A percentile compares a stretch with the other conserved stretches of the same genome.
Evolutionary conservation across 2,113 vertebrate species (phyloP).

Genomic region (Prionailurus viverrinus): DNA sequence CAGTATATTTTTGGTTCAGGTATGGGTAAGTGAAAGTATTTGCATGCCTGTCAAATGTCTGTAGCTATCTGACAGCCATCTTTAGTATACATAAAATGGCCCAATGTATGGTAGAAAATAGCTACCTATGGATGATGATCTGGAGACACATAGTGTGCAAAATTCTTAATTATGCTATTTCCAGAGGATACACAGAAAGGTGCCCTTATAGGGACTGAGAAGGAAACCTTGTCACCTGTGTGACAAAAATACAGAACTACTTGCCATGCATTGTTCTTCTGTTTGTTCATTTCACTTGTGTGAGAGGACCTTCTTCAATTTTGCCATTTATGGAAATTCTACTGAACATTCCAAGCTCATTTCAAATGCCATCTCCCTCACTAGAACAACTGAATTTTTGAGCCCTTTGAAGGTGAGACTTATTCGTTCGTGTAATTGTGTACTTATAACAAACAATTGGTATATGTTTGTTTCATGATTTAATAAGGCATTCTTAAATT

Average conservation of each 20-base stretch:
- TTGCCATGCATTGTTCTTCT: neutral
- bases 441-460: neutral
- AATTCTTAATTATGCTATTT: neutral
- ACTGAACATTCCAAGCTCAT: neutral
- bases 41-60: neutral
- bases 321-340: neutral
- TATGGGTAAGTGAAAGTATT: neutral
- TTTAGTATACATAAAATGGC: neutral
- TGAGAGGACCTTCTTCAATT: neutral
- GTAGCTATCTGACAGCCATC: neutral
- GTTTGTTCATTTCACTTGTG: neutral
- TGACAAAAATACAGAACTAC: neutral
- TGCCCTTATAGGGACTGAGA: neutral
- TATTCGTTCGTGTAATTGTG: neutral
- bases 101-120: neutral
- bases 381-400: neutral
- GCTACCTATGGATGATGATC: neutral
- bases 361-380: neutral
- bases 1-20: neutral
- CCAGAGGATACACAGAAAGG: neutral
- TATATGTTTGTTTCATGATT: conserved; percentile 14
- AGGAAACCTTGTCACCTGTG: neutral
- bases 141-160: neutral
- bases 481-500: neutral
- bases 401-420: neutral